A percentile compares a stretch with the other conserved stretches of the same genome.
Evolutionary conservation across 2,113 vertebrate species (phyloP).

Genomic region (Spea multiplicata): DNA sequence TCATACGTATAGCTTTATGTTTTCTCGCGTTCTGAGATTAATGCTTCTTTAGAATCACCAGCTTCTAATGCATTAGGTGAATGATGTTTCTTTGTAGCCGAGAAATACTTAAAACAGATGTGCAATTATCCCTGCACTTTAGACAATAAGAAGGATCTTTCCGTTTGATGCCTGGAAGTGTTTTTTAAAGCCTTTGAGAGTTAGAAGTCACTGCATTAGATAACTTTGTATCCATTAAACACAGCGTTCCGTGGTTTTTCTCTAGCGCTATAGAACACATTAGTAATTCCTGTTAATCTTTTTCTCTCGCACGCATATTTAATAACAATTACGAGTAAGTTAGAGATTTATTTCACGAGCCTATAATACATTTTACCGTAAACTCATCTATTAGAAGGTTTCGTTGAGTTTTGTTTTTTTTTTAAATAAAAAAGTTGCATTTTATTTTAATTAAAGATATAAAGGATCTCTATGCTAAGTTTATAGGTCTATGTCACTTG

Average conservation of each 20-base stretch:
- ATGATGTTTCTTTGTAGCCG: constrained; percentile 45
- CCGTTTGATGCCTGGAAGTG: constrained; percentile 18
- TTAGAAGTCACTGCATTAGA: constrained; percentile 1
- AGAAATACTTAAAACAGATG: constrained; percentile 35
- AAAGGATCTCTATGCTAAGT: no score
- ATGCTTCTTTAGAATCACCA: constrained; percentile 3
- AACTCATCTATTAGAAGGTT: no score
- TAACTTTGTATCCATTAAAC: constrained; percentile 8
- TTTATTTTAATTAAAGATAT: no score
- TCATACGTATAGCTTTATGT: no score
- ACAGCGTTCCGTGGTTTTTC: not conserved
- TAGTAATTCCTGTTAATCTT: not conserved
- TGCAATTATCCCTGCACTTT: constrained; percentile 35
- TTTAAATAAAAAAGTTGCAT: no score
- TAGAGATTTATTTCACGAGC: no score
- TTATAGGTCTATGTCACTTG: no score
- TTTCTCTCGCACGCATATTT: no score
- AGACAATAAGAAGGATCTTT: constrained; percentile 9
- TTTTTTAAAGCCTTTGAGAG: constrained; percentile 19
- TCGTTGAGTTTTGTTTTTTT: no score
- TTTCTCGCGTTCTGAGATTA: constrained; percentile 12
- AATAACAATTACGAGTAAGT: no score
- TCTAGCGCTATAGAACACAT: not conserved
- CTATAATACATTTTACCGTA: no score
- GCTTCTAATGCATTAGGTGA: constrained; percentile 43